A percentile compares a stretch with the other conserved stretches of the same genome.
phyloP scores from a whole-genome alignment of 1,140 invertebrate species.

The Matsumurasca onukii region DNA sequence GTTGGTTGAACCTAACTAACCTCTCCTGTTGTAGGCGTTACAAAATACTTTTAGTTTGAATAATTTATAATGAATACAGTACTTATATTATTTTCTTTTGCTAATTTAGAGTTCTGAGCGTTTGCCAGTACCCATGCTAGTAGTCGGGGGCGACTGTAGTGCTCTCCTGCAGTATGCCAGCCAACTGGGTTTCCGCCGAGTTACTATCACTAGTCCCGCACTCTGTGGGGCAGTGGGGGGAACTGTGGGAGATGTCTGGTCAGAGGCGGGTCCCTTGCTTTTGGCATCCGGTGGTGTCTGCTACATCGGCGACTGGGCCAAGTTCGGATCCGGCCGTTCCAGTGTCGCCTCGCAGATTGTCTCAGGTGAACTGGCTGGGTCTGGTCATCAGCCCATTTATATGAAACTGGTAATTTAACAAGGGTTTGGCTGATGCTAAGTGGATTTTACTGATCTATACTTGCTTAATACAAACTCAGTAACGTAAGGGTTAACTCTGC shows the following conservation, averaged over 20 bases:
- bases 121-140: slow-evolving; percentile 33
- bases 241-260: slow-evolving; percentile 26
- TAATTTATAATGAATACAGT: too few species aligned
- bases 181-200: slow-evolving; percentile 20
- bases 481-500: too few species aligned
- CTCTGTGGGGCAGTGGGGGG: background rate
- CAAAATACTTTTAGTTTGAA: too few species aligned
- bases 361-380: too few species aligned
- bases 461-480: too few species aligned
- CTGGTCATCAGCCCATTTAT: background rate
- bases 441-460: too few species aligned
- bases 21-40: too few species aligned
- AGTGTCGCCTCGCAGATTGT: slow-evolving; percentile 18
- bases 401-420: too few species aligned
- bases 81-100: too few species aligned
- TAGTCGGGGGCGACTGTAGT: slow-evolving; percentile 31
- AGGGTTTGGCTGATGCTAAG: too few species aligned
- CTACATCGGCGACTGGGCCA: slow-evolving; percentile 37
- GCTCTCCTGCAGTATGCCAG: slow-evolving; percentile 12
- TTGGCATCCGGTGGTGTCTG: slow-evolving; percentile 36
- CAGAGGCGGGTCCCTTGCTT: slow-evolving; percentile 36
- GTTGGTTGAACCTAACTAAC: too few species aligned
- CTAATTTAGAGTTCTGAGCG: too few species aligned
- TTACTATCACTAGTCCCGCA: slow-evolving; percentile 16
- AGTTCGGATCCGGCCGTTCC: slow-evolving; percentile 6